Conservation (phyloP, 2,888 invertebrate genomes). For the Pyrocoelia pectoralis region DNA sequence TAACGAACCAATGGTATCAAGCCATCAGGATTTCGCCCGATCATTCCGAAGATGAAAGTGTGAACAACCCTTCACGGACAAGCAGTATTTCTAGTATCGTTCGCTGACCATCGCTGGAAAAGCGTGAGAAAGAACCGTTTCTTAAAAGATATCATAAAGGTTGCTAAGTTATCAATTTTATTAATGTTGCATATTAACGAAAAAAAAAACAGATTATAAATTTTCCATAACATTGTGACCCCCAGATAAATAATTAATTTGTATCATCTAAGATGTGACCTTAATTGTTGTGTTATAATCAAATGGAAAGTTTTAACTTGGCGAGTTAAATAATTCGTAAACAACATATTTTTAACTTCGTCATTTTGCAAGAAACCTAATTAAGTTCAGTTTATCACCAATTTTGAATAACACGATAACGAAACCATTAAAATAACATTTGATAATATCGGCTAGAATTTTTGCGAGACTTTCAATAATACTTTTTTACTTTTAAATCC, state of each 20-base stretch:
- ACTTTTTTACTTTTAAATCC: too few relatives aligned
- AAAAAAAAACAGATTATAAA: background rate
- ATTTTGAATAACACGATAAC: background rate
- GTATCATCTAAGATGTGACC: background rate
- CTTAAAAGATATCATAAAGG: conserved; percentile 18
- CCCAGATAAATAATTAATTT: background rate
- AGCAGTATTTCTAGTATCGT: conserved; percentile 61
- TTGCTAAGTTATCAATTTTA: conserved; percentile 11
- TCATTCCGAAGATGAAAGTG: conserved; percentile 81
- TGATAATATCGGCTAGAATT: too few relatives aligned
- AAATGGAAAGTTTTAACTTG: background rate
- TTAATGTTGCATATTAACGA: background rate
- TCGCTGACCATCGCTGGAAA: conserved; percentile 51
- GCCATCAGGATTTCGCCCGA: conserved; percentile 90
- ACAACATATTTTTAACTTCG: too few relatives aligned
- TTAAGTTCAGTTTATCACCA: background rate
- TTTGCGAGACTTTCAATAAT: too few relatives aligned
- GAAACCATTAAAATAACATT: too few relatives aligned
- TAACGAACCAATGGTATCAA: conserved; percentile 97
- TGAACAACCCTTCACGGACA: conserved; percentile 53
- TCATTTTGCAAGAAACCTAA: background rate
- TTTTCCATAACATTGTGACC: conserved; percentile 2
- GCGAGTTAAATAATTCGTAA: too few relatives aligned
- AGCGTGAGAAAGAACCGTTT: conserved; percentile 28
- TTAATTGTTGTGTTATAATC: background rate